Percentiles rank a stretch among this genome's conserved stretches.
Conservation (phyloP, 1,140 invertebrate genomes). For the Trachymyrmex cornetzi region DNA sequence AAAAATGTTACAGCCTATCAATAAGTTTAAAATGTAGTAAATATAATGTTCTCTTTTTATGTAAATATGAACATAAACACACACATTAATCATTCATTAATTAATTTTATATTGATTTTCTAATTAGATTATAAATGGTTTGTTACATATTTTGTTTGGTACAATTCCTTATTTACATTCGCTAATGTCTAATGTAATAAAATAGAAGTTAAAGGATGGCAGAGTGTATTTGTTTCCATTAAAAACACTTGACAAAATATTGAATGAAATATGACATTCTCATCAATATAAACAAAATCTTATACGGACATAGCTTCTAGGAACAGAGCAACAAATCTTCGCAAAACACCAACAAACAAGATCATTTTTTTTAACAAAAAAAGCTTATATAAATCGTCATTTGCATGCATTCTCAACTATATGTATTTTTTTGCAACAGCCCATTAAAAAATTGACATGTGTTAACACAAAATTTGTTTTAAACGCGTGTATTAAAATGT, state of each 20-base stretch:
- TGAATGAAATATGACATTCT: neutral
- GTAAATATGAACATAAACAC: slow-evolving; percentile 16
- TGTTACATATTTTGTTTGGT: slow-evolving; percentile 38
- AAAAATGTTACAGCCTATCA: neutral
- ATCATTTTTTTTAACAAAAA: slow-evolving; percentile 34
- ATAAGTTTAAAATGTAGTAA: slow-evolving; percentile 36
- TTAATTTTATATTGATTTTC: slow-evolving; percentile 26
- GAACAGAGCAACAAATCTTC: slow-evolving; percentile 20
- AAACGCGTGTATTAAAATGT: slow-evolving; percentile 39
- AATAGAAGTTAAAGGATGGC: neutral
- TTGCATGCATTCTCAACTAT: neutral
- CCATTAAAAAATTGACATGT: slow-evolving; percentile 12
- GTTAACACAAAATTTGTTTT: slow-evolving; percentile 21
- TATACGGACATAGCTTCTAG: neutral
- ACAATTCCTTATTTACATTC: slow-evolving; percentile 31
- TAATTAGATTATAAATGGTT: slow-evolving; percentile 9
- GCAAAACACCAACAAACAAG: slow-evolving; percentile 8
- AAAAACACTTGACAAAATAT: slow-evolving; percentile 5
- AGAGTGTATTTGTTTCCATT: slow-evolving; percentile 15
- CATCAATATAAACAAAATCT: neutral
- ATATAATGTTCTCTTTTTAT: slow-evolving; percentile 14
- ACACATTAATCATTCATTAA: slow-evolving; percentile 13
- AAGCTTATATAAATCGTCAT: slow-evolving; percentile 3
- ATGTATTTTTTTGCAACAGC: slow-evolving; percentile 14
- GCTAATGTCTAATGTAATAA: slow-evolving; percentile 21